A percentile compares a stretch with the other conserved stretches of the same genome.
Evolutionary conservation across 2,888 invertebrate genomes (phyloP).

Genomic region (Drosophila tanythrix): DNA sequence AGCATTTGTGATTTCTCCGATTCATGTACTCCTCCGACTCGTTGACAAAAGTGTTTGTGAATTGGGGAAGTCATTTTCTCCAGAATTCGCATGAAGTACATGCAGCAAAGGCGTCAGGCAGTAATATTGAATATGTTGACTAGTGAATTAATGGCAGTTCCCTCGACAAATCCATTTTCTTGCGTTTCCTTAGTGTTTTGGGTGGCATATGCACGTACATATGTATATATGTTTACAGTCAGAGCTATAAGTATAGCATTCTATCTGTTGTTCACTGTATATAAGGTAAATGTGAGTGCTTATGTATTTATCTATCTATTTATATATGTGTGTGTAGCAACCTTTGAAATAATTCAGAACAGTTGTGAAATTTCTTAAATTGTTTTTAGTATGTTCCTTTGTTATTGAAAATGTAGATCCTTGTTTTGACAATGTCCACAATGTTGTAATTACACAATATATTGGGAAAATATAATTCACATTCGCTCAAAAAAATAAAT

Average conservation of each 20-base stretch:
- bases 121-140: constrained; percentile 54
- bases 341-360: constrained; percentile 63
- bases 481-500: constrained; percentile 63
- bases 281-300: constrained; percentile 7
- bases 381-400: constrained; percentile 20
- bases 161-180: constrained; percentile 59
- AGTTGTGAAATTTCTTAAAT: constrained; percentile 58
- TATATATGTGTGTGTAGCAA: constrained; percentile 27
- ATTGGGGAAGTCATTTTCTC: constrained; percentile 68
- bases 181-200: constrained; percentile 38
- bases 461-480: constrained; percentile 49
- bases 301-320: constrained; percentile 12
- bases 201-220: constrained; percentile 30
- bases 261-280: constrained; percentile 38
- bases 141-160: constrained; percentile 46
- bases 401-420: constrained; percentile 18
- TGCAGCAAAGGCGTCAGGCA: constrained; percentile 61
- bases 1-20: constrained; percentile 37
- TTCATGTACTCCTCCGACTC: constrained; percentile 48
- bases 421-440: constrained; percentile 34
- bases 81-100: constrained; percentile 51
- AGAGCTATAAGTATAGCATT: constrained; percentile 47
- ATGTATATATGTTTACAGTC: constrained; percentile 19
- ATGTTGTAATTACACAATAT: constrained; percentile 41
- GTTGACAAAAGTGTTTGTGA: constrained; percentile 54